Conservation (phyloP, 2,797 vertebrate genomes). For the Rhinichthys osculus region DNA sequence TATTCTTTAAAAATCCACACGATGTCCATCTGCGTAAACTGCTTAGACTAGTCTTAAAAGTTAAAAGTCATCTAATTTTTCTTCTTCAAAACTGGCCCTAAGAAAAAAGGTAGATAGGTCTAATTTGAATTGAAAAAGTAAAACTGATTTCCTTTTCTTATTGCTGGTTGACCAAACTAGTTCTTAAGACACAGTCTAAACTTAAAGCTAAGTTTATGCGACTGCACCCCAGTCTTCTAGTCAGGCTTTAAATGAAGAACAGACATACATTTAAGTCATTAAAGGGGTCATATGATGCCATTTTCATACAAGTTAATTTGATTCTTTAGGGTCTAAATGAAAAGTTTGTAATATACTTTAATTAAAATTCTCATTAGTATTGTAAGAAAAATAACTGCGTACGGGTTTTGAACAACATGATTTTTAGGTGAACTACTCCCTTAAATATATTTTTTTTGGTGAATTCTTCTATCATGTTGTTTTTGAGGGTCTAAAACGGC, state of each 20-base stretch:
- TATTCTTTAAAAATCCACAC: not conserved
- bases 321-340: no score
- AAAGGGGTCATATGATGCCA: no score
- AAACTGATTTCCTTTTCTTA: not conserved
- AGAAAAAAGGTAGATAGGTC: not conserved
- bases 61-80: not conserved
- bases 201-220: no score
- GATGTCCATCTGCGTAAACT: not conserved
- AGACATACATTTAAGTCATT: not conserved
- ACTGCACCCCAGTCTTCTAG: not conserved
- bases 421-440: not conserved
- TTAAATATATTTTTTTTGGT: not conserved
- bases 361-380: no score
- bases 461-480: not conserved
- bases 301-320: no score
- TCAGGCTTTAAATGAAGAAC: not conserved
- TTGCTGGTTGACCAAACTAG: no score
- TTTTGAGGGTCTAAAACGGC: not conserved
- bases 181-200: no score
- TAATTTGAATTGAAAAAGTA: not conserved
- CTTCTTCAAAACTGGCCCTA: not conserved
- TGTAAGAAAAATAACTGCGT: not conserved
- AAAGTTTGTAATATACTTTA: no score
- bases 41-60: not conserved
- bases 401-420: not conserved